Evolutionary conservation across 2,888 invertebrate genomes (phyloP), one percentile per base, ranked within the genome.

Genomic region (Sphaeridia pumilis): DNA sequence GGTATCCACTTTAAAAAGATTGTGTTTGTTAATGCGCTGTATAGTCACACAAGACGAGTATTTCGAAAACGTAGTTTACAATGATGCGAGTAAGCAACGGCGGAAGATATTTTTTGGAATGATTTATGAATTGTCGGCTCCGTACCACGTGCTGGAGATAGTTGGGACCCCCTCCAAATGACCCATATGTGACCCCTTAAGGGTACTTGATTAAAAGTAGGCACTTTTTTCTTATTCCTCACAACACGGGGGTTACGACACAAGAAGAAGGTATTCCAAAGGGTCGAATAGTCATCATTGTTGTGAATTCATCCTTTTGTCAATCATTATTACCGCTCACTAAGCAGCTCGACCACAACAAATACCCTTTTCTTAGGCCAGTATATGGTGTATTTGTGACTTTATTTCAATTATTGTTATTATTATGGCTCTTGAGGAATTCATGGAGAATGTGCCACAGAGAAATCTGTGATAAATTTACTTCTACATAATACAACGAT

Each of bases 121-220:
- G 63, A 63, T 63, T 63, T 63, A 63, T 63, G 59, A 56, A 58
- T 54, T 52, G 54, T 54, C 42, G 42, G 47, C 45, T 55, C 42
- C 54, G 47, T 52, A 61, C 60, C 63, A 63, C 63, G 63, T 63
- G 63, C 63, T 63, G 51, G 53, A 52, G 52, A 59, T n/a, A n/a
- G n/a, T n/a, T n/a, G n/a, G n/a, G 61, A 58, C 63, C 60, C 59
- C 63, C 63, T 54, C 58, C 25, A 25, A 57, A 57, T 56, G 63
- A 63, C 63, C 63, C 60, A 49, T 34, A 48, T 46, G 45, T 60
- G 61, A 61, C 63, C 63, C 60, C 59, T 58, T 61, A 57, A 59
- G 61, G 61, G 61, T 59, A 61, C 59, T 63, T 60, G 57, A 60
- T 59, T 61, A 61, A 54, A n/a, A 46, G 54, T 36, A 46, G 46